Evolutionary conservation across 2,888 invertebrate species (phyloP).

Genomic region (Andrena camellia): DNA sequence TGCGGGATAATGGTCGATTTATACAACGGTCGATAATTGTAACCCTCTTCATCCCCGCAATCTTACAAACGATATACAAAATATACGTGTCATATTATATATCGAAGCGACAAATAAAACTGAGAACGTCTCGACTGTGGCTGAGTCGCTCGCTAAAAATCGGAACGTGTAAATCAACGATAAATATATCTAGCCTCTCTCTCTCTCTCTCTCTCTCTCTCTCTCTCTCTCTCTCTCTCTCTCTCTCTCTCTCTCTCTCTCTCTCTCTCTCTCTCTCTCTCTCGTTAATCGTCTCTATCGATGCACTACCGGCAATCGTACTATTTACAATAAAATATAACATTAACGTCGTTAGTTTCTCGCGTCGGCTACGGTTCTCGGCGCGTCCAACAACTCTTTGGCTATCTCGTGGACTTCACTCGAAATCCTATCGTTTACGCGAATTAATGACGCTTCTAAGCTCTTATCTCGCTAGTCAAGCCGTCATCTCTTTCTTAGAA

Average conservation of each 20-base stretch:
- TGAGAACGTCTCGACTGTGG: conserved; percentile 22
- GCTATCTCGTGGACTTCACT: conserved; percentile 1
- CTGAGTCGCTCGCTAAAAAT: conserved; percentile 35
- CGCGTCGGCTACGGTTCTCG: neutral
- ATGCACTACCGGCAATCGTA: conserved; percentile 8
- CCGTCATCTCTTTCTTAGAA: neutral
- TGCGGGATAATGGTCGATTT: conserved; percentile 20
- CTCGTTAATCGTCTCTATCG: conserved; percentile 5
- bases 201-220: neutral
- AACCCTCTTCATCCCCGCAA: conserved; percentile 15
- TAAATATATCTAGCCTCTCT: conserved; percentile 34
- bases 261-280: neutral
- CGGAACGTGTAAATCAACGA: conserved; percentile 33
- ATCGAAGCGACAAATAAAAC: conserved; percentile 41
- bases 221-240: neutral
- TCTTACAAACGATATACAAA: conserved; percentile 62
- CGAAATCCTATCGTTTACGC: neutral
- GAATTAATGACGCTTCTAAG: conserved; percentile 8
- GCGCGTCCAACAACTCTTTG: conserved; percentile 14
- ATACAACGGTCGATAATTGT: conserved; percentile 51
- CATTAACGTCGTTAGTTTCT: neutral
- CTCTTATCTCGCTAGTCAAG: conserved; percentile 14
- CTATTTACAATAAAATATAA: conserved; percentile 59
- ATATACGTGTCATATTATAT: conserved; percentile 57
- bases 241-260: neutral